Percentiles rank a stretch among this genome's conserved stretches.
Conservation (phyloP, 2,113 vertebrate genomes). For the Phrynosoma platyrhinos region DNA sequence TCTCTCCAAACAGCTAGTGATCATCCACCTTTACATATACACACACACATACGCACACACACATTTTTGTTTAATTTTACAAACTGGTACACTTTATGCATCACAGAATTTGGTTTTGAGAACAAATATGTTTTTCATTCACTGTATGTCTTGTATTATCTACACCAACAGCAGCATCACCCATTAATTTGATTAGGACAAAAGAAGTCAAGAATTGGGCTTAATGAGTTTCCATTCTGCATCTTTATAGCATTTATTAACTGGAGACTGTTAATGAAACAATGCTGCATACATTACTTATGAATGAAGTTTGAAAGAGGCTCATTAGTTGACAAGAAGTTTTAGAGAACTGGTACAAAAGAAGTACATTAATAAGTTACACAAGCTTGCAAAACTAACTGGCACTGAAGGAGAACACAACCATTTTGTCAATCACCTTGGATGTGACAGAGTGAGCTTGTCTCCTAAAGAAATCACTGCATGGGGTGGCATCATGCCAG, state of each 20-base stretch:
- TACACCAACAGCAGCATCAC: slow-evolving; percentile 61
- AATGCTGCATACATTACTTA: slow-evolving; percentile 23
- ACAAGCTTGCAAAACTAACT: slow-evolving; percentile 42
- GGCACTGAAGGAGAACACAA: slow-evolving; percentile 60
- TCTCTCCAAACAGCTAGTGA: accelerated
- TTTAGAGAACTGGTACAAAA: slow-evolving; percentile 56
- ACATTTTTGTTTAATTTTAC: slow-evolving; percentile 13
- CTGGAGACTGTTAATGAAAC: slow-evolving; percentile 61
- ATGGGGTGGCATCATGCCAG: slow-evolving; percentile 75
- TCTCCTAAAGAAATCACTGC: slow-evolving; percentile 79
- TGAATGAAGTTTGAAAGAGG: slow-evolving; percentile 43
- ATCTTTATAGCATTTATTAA: slow-evolving; percentile 41
- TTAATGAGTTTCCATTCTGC: slow-evolving; percentile 49
- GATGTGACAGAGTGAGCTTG: slow-evolving; percentile 76
- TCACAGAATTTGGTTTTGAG: slow-evolving; percentile 43
- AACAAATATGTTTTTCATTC: slow-evolving; percentile 68
- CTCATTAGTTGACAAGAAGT: slow-evolving; percentile 48
- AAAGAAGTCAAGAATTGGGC: slow-evolving; percentile 50
- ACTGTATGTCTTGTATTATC: slow-evolving; percentile 63
- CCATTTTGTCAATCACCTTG: slow-evolving; percentile 65
- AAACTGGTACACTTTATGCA: slow-evolving; percentile 3
- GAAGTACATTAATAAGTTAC: background rate
- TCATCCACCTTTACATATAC: slow-evolving; percentile 1
- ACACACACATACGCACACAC: background rate
- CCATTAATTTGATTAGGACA: slow-evolving; percentile 49